Evolutionary conservation across 1,140 invertebrate genomes (phyloP).

Genomic region (Archegozetes longisetosus): DNA sequence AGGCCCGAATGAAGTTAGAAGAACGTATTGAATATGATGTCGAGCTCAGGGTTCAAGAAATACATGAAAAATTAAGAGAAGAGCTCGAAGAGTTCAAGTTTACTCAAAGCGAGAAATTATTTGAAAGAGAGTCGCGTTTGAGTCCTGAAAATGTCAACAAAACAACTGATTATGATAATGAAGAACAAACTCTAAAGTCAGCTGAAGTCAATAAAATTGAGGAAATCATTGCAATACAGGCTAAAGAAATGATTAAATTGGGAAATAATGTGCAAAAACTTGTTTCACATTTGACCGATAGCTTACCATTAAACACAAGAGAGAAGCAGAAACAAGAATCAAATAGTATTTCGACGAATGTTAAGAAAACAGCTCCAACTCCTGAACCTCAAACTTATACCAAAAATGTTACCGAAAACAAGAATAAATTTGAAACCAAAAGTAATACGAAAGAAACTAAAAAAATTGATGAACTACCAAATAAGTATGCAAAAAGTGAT

Average conservation of each 20-base stretch:
- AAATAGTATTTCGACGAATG: background rate
- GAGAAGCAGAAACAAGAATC: background rate
- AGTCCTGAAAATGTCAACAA: background rate
- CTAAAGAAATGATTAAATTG: background rate
- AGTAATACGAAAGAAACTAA: background rate
- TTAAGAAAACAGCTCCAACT: background rate
- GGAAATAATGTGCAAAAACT: background rate
- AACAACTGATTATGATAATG: background rate
- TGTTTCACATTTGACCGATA: background rate
- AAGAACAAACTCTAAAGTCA: background rate
- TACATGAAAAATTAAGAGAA: background rate
- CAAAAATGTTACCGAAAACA: background rate
- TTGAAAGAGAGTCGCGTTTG: background rate
- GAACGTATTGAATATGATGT: conserved; percentile 2
- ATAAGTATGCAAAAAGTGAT: background rate
- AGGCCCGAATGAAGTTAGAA: background rate
- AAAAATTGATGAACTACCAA: background rate
- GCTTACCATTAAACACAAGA: background rate
- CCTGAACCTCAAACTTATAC: background rate
- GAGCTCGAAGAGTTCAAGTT: background rate
- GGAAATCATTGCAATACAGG: background rate
- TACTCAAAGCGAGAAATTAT: background rate
- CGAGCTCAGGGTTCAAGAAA: background rate
- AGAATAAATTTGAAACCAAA: background rate
- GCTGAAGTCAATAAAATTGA: background rate